A percentile compares a stretch with the other conserved stretches of the same genome.
These are phyloP conservation scores for Cylloceria caligata DNA, from an alignment of 2,888 invertebrate species.

Conservation along the genomic window DNA sequence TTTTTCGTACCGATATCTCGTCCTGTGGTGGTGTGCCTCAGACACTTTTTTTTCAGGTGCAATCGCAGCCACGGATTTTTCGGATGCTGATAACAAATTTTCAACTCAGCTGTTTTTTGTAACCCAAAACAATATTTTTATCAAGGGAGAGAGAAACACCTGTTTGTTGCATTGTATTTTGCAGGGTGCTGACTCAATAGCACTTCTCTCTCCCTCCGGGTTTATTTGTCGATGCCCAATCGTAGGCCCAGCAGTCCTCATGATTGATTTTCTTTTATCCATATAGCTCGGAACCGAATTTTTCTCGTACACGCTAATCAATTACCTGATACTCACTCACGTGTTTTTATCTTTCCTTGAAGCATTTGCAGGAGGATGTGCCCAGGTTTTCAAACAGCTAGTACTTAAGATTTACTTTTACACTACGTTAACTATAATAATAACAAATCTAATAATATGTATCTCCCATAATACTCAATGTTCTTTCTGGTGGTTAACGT, in stretches of 20 bases:
- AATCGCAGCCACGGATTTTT: slow-evolving; percentile 83
- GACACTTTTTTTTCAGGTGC: slow-evolving; percentile 82
- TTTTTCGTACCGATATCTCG: slow-evolving; percentile 62
- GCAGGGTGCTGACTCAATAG: slow-evolving; percentile 73
- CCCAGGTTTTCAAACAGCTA: slow-evolving; percentile 84
- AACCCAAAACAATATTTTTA: slow-evolving; percentile 6
- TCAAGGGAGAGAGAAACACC: slow-evolving; percentile 32
- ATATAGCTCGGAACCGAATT: slow-evolving; percentile 63
- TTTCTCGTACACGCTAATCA: slow-evolving; percentile 76
- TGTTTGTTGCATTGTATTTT: slow-evolving; percentile 66
- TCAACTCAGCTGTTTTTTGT: slow-evolving; percentile 80
- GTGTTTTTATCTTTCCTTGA: slow-evolving; percentile 82
- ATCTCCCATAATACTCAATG: slow-evolving; percentile 78
- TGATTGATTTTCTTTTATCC: slow-evolving; percentile 67
- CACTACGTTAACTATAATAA: slow-evolving; percentile 74
- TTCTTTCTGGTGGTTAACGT: slow-evolving; percentile 82
- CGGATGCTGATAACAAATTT: slow-evolving; percentile 83
- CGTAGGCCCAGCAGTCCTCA: slow-evolving; percentile 57
- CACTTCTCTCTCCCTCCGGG: slow-evolving; percentile 61
- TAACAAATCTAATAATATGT: slow-evolving; percentile 77
- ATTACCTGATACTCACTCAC: slow-evolving; percentile 81
- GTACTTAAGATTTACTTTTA: slow-evolving; percentile 82
- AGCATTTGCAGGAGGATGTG: slow-evolving; percentile 85
- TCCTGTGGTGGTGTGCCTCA: slow-evolving; percentile 70
- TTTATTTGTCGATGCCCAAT: slow-evolving; percentile 38